Evolutionary conservation across 2,888 invertebrate genomes (phyloP).

Genomic region (Xanthia togata): DNA sequence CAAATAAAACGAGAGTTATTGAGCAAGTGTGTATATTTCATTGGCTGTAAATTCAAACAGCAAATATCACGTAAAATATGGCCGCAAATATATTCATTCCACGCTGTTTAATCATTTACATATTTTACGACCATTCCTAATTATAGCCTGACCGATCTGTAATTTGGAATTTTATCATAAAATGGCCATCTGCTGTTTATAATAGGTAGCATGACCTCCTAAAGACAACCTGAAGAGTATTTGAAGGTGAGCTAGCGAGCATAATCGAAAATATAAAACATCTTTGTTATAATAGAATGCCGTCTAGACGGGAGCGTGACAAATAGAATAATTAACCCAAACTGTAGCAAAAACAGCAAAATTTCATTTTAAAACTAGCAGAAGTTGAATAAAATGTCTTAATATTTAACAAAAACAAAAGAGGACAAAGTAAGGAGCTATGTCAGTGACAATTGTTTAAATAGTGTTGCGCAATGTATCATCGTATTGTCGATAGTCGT

Average conservation of each 20-base stretch:
- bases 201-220: constrained; percentile 67
- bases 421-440: constrained; percentile 54
- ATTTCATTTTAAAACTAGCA: constrained; percentile 36
- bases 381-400: constrained; percentile 24
- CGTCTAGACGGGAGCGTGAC: constrained; percentile 63
- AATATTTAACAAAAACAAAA: constrained; percentile 41
- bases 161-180: constrained; percentile 44
- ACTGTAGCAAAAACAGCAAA: constrained; percentile 36
- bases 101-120: constrained; percentile 54
- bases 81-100: constrained; percentile 55
- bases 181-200: constrained; percentile 49
- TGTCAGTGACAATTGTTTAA: constrained; percentile 75
- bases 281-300: constrained; percentile 60
- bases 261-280: constrained; percentile 62
- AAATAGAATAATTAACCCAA: constrained; percentile 49
- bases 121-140: constrained; percentile 49
- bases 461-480: constrained; percentile 80
- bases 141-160: constrained; percentile 35
- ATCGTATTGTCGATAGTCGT: constrained; percentile 73
- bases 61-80: constrained; percentile 60
- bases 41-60: constrained; percentile 66
- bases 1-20: constrained; percentile 71
- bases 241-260: constrained; percentile 77
- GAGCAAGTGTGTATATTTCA: constrained; percentile 70
- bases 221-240: constrained; percentile 70